These are phyloP conservation scores for Goniozus legneri DNA, from an alignment of 1,140 invertebrate species.

Conservation along the genomic window DNA sequence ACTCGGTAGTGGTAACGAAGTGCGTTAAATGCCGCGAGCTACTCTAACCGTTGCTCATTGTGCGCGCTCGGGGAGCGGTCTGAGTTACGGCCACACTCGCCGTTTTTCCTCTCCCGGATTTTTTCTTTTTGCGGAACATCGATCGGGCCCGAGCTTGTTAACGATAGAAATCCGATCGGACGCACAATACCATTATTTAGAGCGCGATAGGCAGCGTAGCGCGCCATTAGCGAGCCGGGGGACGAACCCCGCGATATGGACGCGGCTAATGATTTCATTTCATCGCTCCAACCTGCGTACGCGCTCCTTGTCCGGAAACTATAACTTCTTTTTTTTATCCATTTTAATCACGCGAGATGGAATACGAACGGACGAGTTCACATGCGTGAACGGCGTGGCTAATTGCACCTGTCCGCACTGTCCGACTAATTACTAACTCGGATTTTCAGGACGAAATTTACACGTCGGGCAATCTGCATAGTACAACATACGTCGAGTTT, in stretches of 20 bases:
- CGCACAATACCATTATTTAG: constrained; percentile 53
- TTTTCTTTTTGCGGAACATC: too few species aligned
- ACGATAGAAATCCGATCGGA: constrained; percentile 49
- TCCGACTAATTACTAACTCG: too few species aligned
- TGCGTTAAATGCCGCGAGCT: constrained; percentile 33
- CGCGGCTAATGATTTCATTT: constrained; percentile 50
- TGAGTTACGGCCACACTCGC: constrained; percentile 36
- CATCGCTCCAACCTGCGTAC: too few species aligned
- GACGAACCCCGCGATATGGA: constrained; percentile 19
- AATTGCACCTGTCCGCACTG: too few species aligned
- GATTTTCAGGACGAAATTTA: too few species aligned
- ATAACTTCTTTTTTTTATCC: too few species aligned
- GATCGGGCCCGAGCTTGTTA: constrained; percentile 46
- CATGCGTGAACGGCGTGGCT: too few species aligned
- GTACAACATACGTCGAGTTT: too few species aligned
- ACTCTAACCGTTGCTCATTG: constrained; percentile 35
- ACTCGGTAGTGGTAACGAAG: constrained; percentile 45
- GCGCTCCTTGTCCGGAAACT: too few species aligned
- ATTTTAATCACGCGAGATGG: constrained; percentile 18
- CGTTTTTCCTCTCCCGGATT: constrained; percentile 42
- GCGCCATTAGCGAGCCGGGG: constrained; percentile 34
- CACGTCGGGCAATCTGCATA: too few species aligned
- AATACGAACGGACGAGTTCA: too few species aligned
- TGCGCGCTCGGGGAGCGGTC: constrained; percentile 45
- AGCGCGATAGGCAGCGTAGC: constrained; percentile 29